Evolutionary conservation across 2,888 invertebrate genomes (phyloP).

Genomic region (Lasiommata megera): DNA sequence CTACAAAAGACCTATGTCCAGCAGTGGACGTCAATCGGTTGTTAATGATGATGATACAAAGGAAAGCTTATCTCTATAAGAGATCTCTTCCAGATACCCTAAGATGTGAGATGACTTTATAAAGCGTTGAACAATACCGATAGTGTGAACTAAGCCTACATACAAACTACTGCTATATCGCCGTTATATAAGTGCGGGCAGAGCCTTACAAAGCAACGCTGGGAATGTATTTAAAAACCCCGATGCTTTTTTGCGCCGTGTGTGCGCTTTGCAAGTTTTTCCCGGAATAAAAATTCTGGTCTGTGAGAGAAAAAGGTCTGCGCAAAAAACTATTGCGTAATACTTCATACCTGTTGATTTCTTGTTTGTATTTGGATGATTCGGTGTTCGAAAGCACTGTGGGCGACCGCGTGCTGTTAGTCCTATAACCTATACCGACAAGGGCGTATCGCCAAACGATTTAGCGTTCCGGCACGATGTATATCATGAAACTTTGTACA

Average conservation of each 20-base stretch:
- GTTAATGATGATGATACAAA: no score
- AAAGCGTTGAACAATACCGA: no score
- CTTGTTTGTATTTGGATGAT: neutral
- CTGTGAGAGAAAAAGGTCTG: constrained; percentile 18
- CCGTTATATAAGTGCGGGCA: neutral
- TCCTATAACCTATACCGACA: neutral
- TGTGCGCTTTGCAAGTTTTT: constrained; percentile 23
- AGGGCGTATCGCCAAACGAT: no score
- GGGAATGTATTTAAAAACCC: constrained; percentile 15
- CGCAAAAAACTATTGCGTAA: constrained; percentile 21
- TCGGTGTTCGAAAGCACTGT: neutral
- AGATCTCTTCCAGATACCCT: no score
- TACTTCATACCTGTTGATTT: constrained; percentile 20
- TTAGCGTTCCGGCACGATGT: no score
- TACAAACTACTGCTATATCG: no score
- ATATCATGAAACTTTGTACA: no score
- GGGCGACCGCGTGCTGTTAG: neutral
- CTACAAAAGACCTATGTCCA: no score
- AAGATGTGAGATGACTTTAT: no score
- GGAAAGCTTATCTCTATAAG: no score
- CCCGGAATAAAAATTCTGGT: constrained; percentile 26
- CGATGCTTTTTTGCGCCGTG: constrained; percentile 13
- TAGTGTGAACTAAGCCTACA: neutral
- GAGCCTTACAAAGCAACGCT: constrained; percentile 7
- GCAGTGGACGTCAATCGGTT: no score